phyloP scores from a whole-genome alignment of 2,797 vertebrate species.

The Anniella stebbinsi region DNA sequence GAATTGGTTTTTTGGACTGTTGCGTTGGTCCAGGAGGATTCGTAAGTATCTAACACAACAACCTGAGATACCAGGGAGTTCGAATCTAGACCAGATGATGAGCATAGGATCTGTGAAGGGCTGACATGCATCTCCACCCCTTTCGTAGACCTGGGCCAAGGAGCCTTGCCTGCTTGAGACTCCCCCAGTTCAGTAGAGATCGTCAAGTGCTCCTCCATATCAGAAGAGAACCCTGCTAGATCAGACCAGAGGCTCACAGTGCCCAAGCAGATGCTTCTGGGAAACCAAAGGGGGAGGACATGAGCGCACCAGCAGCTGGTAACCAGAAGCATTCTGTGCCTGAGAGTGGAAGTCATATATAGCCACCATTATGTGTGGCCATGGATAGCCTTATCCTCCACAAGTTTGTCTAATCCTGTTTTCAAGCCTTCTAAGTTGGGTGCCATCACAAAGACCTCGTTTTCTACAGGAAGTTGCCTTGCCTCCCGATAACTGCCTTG shows the following conservation, averaged over 20 bases:
- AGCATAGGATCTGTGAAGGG: background rate
- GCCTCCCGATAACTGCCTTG: background rate
- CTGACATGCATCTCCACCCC: rapidly evolving
- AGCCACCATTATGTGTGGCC: background rate
- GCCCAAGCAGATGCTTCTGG: background rate
- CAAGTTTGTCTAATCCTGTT: background rate
- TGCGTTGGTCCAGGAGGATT: no score
- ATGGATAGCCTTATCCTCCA: background rate
- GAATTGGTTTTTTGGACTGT: no score
- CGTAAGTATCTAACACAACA: no score
- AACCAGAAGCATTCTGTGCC: background rate
- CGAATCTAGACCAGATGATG: no score
- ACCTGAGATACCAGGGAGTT: no score
- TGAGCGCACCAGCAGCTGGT: background rate
- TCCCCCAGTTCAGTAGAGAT: background rate
- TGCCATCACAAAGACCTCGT: background rate
- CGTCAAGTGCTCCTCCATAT: background rate
- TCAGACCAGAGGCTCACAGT: background rate
- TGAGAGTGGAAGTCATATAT: background rate
- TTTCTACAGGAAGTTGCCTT: background rate
- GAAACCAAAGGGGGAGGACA: background rate
- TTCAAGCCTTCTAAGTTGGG: background rate
- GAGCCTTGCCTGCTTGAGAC: background rate
- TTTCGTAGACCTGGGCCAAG: rapidly evolving
- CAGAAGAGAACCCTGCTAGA: background rate